Evolutionary conservation across 2,797 vertebrate species (phyloP).

Genomic region (Acridotheres tristis): DNA sequence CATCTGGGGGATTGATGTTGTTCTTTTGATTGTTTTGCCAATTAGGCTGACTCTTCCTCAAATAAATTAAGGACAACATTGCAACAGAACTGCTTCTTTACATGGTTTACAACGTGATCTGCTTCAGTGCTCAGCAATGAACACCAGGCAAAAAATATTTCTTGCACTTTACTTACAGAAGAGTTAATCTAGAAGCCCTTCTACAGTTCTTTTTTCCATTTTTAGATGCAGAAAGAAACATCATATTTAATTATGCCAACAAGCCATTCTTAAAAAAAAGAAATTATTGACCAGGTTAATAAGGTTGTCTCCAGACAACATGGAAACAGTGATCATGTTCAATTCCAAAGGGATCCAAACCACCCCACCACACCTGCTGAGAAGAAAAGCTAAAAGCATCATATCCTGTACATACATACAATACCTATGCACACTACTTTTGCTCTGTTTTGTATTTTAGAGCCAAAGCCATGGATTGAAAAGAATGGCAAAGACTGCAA

Average conservation of each 20-base stretch:
- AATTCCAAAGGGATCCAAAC: background rate
- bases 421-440: background rate
- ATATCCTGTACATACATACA: background rate
- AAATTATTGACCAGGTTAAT: background rate
- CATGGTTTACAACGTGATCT: background rate
- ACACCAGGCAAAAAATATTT: background rate
- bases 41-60: background rate
- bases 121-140: background rate
- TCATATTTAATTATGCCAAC: background rate
- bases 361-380: background rate
- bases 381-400: background rate
- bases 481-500: background rate
- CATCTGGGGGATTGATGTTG: background rate
- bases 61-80: background rate
- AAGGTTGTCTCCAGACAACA: background rate
- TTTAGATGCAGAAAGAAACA: background rate
- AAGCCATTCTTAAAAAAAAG: background rate
- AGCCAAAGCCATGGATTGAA: background rate
- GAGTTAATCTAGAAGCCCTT: background rate
- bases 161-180: background rate
- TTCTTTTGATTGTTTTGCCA: background rate
- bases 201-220: background rate
- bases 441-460: background rate
- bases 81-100: background rate
- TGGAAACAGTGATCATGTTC: rapidly evolving